Base-by-base conservation (phyloP, 2,888 invertebrate species). In the Bruchidius siliquastri region DNA sequence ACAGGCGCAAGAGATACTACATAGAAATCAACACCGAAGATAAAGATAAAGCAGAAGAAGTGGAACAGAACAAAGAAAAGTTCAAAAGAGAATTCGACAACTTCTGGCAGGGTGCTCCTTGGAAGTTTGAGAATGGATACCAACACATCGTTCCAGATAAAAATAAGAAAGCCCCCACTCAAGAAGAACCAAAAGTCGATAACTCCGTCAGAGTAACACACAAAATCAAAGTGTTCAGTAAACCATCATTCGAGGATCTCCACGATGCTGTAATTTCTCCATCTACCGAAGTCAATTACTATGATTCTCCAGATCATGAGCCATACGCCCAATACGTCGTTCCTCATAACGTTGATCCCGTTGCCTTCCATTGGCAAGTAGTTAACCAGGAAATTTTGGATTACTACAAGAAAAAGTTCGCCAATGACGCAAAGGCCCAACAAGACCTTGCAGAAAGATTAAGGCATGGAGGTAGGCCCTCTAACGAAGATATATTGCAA, bases 381-480 rank as follows among this genome's bases (percentile, higher is more conserved):
- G 77, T 76, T 1, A 77, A 77, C 71, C 74, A 74, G 13, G 76
- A 79, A 10, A 67, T 83, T n/a, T 72, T 82, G n/a, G 77, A 80
- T n/a, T 82, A 79, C 75, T 83, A 79, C 73, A 77, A 76, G 26
- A 79, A 80, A 69, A 83, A 83, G 75, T 83, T 83, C 72, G 72
- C 77, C 18, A 75, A 77, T 22, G 83, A 84, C 73, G 84, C 83
- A 0, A 75, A 71, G 18, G 68, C 68, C 20, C 76, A 77, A 69
- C 69, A 76, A 70, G 66, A 74, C 20, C 72, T 76, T 72, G 74
- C 72, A 21, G 71, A 74, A 20, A 20, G 22, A 49, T 71, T n/a
- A 30, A 71, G 72, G 21, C 73, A 71, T 67, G 21, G 70, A 1
- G 20, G 30, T 1, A 67, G 20, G 20, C 68, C 68, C 8, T 18